Base-by-base conservation (phyloP, 1,140 invertebrate genomes). In the Samia ricini region DNA sequence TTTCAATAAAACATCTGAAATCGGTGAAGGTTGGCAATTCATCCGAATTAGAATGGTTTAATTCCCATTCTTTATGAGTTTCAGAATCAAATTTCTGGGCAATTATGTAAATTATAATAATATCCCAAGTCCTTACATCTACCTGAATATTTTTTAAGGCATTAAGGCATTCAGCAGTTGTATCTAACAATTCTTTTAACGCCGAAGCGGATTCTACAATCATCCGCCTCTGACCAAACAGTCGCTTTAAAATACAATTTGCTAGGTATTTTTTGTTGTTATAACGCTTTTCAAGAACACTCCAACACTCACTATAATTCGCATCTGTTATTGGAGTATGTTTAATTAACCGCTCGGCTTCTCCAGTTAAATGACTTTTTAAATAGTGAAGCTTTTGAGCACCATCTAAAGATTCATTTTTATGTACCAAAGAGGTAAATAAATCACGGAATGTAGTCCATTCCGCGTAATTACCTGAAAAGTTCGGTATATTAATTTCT, bases 401-500 rank as follows among this genome's bases (percentile, higher is more conserved):
- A 19, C 4, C 21, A 19, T n/a, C 21, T 21, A 54, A 15, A 54
- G 2, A 2, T 4, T 3, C 4, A 15, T 54, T 54, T 2, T 54
- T 22, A 54, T 54, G 51, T 2, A 54, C 5, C 20, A 72, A 55
- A 23, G 59, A 61, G 12, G 57, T 42, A 63, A 69, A 72, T 15
- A 72, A 49, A 56, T 69, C 70, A 29, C 55, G 24, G 24, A 72
- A 66, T 0, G 62, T 61, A 4, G 56, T 21, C 70, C 70, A 72
- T 21, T 72, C 70, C n/a, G 42, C 15, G 12, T 60, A 58, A 21
- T 49, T 26, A 20, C 52, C 63, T 6, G 57, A 49, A 29, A 64
- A 64, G 7, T 19, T 55, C 10, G 56, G 56, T 8, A 64, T 60
- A 26, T 3, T 8, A 4, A 26, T 26, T 8, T 26, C 8, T 8